Base-by-base conservation (phyloP, 2,888 invertebrate genomes). In the Crossocerus cetratus region DNA sequence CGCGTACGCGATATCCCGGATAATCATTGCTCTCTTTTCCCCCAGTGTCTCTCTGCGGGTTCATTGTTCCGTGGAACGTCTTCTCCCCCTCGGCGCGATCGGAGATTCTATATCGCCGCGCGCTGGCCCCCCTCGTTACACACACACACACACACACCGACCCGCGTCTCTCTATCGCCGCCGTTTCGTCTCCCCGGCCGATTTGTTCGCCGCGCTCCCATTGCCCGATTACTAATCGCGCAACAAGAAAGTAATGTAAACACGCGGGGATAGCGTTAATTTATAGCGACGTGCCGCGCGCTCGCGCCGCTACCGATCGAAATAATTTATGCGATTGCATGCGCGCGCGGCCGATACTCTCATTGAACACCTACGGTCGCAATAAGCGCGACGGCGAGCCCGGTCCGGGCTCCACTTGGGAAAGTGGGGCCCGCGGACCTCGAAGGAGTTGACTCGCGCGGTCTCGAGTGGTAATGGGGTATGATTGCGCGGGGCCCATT, bases 241-340 rank as follows among this genome's bases (percentile, higher is more conserved):
- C 83, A 84, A 87, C 87, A 86, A 86, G 88, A 87, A 87, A 86
- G 84, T 84, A 86, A 86, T 84, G 87, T 87, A 88, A 87, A 87
- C 85, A 87, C 78, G 76, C 76, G 77, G n/a, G n/a, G 87, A 88
- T 88, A 88, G 84, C 83, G 76, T 80, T 85, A 86, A 88, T 87
- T 88, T 88, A 86, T 88, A 83, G 82, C 83, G 81, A 81, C 73
- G 80, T 83, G 69, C 67, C 72, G 73, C 72, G 77, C n/a, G n/a
- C n/a, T n/a, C n/a, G n/a, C n/a, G 72, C 11, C 32, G 69, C 76
- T 66, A 63, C 78, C 84, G 80, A 81, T 79, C 79, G 72, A 72
- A 65, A 76, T 81, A 84, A 85, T 84, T 84, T 82, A 75, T 81
- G 82, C 80, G 84, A 82, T 77, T 74, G 76, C 81, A 81, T 81